Base-by-base conservation (phyloP, 2,113 vertebrate species). In the Corapipo altera region DNA sequence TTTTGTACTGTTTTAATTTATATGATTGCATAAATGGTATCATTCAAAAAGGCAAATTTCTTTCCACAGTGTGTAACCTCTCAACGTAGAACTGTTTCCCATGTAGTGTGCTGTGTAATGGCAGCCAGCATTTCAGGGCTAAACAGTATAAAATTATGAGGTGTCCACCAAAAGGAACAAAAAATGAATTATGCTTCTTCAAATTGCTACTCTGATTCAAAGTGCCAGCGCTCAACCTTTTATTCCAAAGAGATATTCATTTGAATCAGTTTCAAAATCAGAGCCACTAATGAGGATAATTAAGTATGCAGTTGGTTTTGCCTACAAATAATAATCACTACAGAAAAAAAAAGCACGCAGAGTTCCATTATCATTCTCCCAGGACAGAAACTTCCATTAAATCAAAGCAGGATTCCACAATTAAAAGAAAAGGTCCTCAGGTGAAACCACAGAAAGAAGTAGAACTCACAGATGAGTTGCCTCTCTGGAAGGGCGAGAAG, bases 241-340 rank as follows among this genome's bases (percentile, higher is more conserved):
- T 91, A 79, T 96, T 96, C 72, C 81, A 88, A 89, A 67, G 72
- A n/a, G 37, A 37, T 62, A 75, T 77, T 95, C 5, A 6, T 69
- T 43, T 59, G 77, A 96, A 94, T 89, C 75, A 43, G 44, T 90
- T 91, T 93, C 76, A 65, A 90, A 95, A 96, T 91, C 95, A 95
- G 88, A 96, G 58, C 41, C 88, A 87, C 92, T 97, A 97, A 97
- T 95, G 87, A 96, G 71, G 73, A 94, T 96, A 97, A 97, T 97
- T 96, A 97, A 97, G 78, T 92, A 87, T 77, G 82, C 75, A 88
- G 93, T 94, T 96, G 89, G 77, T 94, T 97, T 95, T 93, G 65
- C 64, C 74, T 84, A 81, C 55, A 89, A 95, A 96, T 88, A 95
- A 89, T 48, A 5, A 72, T 44, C 43, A 46, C 74, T 49, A 64